Conservation (phyloP, 2,888 invertebrate genomes). For the Pelosia muscerda region DNA sequence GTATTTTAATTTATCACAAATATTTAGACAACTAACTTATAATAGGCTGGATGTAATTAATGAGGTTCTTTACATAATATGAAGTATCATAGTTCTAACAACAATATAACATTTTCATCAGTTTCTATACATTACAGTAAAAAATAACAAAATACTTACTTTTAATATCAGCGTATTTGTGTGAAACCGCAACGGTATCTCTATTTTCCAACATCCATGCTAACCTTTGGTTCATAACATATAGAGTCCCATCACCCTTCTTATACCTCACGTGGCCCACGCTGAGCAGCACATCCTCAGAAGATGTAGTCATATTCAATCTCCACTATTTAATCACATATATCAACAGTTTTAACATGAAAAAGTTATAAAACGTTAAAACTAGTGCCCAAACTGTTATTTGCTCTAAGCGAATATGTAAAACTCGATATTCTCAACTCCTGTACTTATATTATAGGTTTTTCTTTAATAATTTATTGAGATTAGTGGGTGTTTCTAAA, state of each 20-base stretch:
- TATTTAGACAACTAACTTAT: background rate
- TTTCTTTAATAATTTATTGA: constrained; percentile 25
- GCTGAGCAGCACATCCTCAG: constrained; percentile 98
- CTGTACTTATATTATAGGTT: constrained; percentile 21
- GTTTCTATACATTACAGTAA: background rate
- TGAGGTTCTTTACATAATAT: background rate
- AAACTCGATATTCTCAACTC: constrained; percentile 30
- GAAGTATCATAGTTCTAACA: background rate
- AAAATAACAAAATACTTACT: constrained; percentile 86
- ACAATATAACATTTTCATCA: background rate
- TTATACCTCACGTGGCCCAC: constrained; percentile 97
- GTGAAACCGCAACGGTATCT: constrained; percentile 96
- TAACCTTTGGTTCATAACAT: constrained; percentile 97
- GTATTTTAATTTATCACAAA: background rate
- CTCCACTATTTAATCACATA: constrained; percentile 37
- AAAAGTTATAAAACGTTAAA: constrained; percentile 53
- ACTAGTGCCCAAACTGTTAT: constrained; percentile 50
- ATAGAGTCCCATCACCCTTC: constrained; percentile 98
- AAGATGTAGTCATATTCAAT: constrained; percentile 92
- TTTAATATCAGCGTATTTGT: constrained; percentile 98
- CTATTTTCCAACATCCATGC: constrained; percentile 98
- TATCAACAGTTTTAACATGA: constrained; percentile 44
- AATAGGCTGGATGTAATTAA: background rate
- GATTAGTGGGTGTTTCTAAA: constrained; percentile 33
- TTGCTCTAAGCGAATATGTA: constrained; percentile 37